phyloP scores from a whole-genome alignment of 2,113 vertebrate genomes.

The Marcusenius ussheri region DNA sequence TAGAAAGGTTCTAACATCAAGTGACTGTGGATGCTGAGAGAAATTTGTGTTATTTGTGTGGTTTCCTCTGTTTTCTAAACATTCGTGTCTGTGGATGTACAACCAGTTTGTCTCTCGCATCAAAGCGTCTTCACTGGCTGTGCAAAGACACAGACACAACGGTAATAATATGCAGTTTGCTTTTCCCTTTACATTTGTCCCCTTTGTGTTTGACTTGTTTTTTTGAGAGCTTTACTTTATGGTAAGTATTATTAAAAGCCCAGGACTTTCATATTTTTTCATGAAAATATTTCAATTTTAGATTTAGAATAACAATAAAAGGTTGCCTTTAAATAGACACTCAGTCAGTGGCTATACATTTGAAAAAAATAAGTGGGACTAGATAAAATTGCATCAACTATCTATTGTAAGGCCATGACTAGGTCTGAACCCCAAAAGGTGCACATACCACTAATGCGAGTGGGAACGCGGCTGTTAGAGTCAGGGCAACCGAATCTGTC shows the following conservation, averaged over 20 bases:
- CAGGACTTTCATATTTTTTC: background rate
- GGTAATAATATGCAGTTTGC: background rate
- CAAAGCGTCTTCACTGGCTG: background rate
- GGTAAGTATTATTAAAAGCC: constrained; percentile 3
- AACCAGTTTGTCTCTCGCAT: background rate
- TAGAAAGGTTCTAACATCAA: background rate
- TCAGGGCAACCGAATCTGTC: background rate
- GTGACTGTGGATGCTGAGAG: background rate
- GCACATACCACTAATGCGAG: background rate
- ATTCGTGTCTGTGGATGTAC: background rate
- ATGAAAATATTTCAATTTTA: constrained; percentile 8
- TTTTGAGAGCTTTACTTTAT: background rate
- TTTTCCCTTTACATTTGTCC: background rate
- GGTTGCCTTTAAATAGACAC: constrained; percentile 8
- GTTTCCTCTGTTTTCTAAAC: background rate
- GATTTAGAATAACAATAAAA: constrained; percentile 23
- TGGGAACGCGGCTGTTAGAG: background rate
- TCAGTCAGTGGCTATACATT: background rate
- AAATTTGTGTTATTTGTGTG: constrained; percentile 1
- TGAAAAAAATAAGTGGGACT: background rate
- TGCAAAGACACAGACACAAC: background rate
- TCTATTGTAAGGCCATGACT: constrained; percentile 19
- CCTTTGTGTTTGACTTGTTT: background rate
- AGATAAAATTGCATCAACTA: constrained; percentile 14
- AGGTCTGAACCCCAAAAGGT: background rate